These are phyloP conservation scores for Listronotus bonariensis DNA, from an alignment of 1,140 invertebrate species.

Conservation along the genomic window DNA sequence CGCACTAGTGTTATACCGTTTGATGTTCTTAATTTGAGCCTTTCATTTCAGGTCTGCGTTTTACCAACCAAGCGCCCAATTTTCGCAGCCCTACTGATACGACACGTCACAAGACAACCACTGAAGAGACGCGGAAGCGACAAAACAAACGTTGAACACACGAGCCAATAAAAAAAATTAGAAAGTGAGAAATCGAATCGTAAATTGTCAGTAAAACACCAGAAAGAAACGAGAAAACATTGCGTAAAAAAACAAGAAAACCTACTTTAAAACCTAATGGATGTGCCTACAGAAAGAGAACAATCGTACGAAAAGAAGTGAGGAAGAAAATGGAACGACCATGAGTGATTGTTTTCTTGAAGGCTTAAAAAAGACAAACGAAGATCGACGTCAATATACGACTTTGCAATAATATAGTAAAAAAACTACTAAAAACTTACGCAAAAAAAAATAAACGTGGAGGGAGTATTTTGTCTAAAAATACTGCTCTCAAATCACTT, in stretches of 20 bases:
- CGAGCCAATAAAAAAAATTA: slow-evolving; percentile 28
- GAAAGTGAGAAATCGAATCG: slow-evolving; percentile 34
- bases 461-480: slow-evolving; percentile 4
- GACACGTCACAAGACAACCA: slow-evolving; percentile 19
- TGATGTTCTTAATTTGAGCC: background rate
- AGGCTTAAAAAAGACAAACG: slow-evolving; percentile 4
- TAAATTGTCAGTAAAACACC: slow-evolving; percentile 35
- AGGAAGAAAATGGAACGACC: background rate
- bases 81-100: slow-evolving; percentile 60
- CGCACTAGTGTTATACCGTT: no score
- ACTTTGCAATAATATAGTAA: slow-evolving; percentile 5
- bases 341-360: slow-evolving; percentile 13
- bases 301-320: background rate
- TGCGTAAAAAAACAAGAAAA: slow-evolving; percentile 6
- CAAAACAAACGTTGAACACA: slow-evolving; percentile 19
- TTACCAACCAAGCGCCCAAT: slow-evolving; percentile 66
- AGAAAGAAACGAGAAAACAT: slow-evolving; percentile 17
- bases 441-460: slow-evolving; percentile 3
- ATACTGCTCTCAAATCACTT: slow-evolving; percentile 1
- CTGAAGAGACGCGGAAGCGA: slow-evolving; percentile 51
- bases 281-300: slow-evolving; percentile 3
- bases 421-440: slow-evolving; percentile 5
- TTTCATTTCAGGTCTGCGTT: slow-evolving; percentile 67
- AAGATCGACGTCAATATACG: background rate
- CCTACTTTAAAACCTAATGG: slow-evolving; percentile 2